These are phyloP conservation scores for Brachionus rotundiformis DNA, from an alignment of 1,140 invertebrate genomes.

Conservation along the genomic window DNA sequence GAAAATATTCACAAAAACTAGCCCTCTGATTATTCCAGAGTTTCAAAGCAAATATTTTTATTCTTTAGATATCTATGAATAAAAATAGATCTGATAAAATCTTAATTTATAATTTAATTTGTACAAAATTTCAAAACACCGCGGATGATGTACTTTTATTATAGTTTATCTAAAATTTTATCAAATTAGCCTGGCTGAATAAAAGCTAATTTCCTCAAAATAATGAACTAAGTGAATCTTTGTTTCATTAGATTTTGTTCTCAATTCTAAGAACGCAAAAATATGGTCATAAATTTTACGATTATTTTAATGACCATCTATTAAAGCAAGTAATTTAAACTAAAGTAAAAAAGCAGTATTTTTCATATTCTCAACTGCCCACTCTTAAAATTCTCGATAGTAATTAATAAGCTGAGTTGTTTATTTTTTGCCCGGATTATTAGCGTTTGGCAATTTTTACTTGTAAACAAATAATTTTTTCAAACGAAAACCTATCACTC, in stretches of 20 bases:
- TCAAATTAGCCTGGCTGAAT: neutral
- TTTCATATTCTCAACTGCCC: neutral
- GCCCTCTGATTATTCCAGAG: neutral
- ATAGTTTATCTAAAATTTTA: neutral
- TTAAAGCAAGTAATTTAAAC: neutral
- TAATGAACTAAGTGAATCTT: neutral
- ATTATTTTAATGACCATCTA: neutral
- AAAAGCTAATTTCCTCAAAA: neutral
- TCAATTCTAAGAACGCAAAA: neutral
- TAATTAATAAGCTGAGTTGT: constrained; percentile 20
- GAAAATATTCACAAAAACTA: neutral
- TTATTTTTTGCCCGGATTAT: neutral
- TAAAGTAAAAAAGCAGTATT: neutral
- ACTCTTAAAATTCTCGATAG: neutral
- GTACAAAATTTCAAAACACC: neutral
- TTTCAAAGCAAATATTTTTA: neutral
- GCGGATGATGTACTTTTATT: neutral
- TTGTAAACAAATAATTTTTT: neutral
- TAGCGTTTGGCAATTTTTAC: neutral
- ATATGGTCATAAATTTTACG: neutral
- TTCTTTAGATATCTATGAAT: neutral
- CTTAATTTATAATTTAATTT: neutral
- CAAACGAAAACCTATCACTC: neutral
- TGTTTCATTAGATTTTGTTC: neutral
- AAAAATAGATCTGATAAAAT: constrained; percentile 7